A percentile compares a stretch with the other conserved stretches of the same genome.
Conservation (phyloP, 2,113 vertebrate genomes). For the Phrynosoma blainvillii region DNA sequence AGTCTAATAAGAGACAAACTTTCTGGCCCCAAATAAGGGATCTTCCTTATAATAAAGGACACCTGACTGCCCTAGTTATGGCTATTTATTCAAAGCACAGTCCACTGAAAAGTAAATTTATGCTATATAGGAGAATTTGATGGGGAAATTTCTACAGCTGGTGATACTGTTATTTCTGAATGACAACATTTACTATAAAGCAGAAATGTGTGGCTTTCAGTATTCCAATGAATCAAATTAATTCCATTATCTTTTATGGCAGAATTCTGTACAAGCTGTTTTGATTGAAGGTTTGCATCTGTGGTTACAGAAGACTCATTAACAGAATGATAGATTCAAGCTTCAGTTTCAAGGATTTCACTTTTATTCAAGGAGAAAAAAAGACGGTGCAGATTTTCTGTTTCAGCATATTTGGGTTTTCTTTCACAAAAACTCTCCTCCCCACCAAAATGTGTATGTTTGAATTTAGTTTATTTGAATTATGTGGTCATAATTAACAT, state of each 20-base stretch:
- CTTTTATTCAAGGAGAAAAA: conserved; percentile 54
- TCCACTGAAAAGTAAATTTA: neutral
- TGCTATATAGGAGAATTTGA: neutral
- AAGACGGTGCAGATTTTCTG: conserved; percentile 37
- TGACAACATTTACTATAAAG: neutral
- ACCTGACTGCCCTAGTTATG: too few species aligned
- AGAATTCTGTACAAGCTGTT: conserved; percentile 43
- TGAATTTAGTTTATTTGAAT: conserved; percentile 62
- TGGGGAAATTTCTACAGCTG: conserved; percentile 34
- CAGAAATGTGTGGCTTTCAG: conserved; percentile 26
- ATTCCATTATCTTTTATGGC: conserved; percentile 53
- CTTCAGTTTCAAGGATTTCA: conserved; percentile 36
- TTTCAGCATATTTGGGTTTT: conserved; percentile 39
- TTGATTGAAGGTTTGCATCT: conserved; percentile 57
- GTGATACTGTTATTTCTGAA: conserved; percentile 22
- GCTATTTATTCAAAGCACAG: neutral
- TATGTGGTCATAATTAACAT: conserved; percentile 59
- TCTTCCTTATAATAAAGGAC: too few species aligned
- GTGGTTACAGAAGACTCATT: conserved; percentile 51
- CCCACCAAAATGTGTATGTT: conserved; percentile 45
- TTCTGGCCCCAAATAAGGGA: too few species aligned
- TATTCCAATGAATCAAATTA: conserved; percentile 56
- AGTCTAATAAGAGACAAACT: too few species aligned
- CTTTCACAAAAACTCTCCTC: conserved; percentile 42
- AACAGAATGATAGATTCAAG: conserved; percentile 43